A percentile compares a stretch with the other conserved stretches of the same genome.
Conservation (phyloP, 2,888 invertebrate species). For the Diogma glabrata region DNA sequence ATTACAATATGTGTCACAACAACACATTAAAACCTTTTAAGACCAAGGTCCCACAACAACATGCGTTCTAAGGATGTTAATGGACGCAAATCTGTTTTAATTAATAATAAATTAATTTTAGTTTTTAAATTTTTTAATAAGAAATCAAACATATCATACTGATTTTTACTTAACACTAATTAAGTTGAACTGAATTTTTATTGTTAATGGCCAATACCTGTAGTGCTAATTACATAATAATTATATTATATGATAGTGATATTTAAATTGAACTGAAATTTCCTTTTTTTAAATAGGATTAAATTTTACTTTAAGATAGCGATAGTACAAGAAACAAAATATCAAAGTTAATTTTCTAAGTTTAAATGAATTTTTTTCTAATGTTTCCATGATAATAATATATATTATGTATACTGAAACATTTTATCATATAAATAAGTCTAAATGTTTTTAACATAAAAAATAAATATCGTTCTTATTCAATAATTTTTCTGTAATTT, state of each 20-base stretch:
- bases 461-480: neutral
- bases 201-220: conserved; percentile 1
- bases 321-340: neutral
- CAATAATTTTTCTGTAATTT: neutral
- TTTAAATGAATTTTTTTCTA: neutral
- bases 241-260: neutral
- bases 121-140: neutral
- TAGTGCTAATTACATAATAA: conserved; percentile 1
- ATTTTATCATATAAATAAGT: neutral
- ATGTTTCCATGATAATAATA: neutral
- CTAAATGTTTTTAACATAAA: neutral
- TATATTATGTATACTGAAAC: neutral
- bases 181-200: conserved; percentile 3
- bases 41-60: too few species aligned
- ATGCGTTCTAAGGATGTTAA: too few species aligned
- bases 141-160: neutral
- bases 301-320: neutral
- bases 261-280: neutral
- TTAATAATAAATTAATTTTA: neutral
- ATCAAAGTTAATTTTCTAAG: neutral
- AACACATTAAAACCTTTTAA: too few species aligned
- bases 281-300: neutral
- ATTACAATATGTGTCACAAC: too few species aligned
- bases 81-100: too few species aligned
- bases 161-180: neutral